Evolutionary conservation across 2,888 invertebrate genomes (phyloP).

Genomic region (Leptothorax acervorum): DNA sequence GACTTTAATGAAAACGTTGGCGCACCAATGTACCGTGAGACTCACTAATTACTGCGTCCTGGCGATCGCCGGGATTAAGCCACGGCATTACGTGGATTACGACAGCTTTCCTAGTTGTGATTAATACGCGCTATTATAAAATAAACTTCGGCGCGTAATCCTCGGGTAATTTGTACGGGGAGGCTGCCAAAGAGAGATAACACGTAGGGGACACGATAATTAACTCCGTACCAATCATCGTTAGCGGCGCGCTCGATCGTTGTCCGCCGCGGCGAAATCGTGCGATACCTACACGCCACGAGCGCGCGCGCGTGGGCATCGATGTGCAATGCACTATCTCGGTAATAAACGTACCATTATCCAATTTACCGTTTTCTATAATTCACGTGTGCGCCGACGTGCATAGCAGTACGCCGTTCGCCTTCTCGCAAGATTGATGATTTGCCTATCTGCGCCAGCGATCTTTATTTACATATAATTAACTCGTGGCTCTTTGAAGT

Average conservation of each 20-base stretch:
- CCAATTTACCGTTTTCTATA: conserved; percentile 56
- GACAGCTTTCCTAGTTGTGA: conserved; percentile 60
- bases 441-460: conserved; percentile 48
- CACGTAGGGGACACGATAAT: conserved; percentile 59
- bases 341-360: conserved; percentile 53
- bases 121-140: conserved; percentile 64
- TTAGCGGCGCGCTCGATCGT: conserved; percentile 40
- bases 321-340: conserved; percentile 41
- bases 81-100: conserved; percentile 49
- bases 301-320: conserved; percentile 46
- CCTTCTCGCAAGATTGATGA: conserved; percentile 59
- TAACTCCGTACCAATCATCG: conserved; percentile 63
- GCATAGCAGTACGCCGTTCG: conserved; percentile 24
- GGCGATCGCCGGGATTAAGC: conserved; percentile 56
- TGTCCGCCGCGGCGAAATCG: conserved; percentile 36
- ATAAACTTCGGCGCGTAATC: conserved; percentile 62
- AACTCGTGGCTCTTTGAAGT: conserved; percentile 43
- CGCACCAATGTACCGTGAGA: conserved; percentile 15
- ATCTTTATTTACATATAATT: conserved; percentile 68
- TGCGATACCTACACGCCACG: not conserved
- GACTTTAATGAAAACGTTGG: conserved; percentile 62
- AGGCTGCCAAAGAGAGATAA: conserved; percentile 46
- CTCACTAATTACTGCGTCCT: conserved; percentile 62
- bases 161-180: conserved; percentile 57
- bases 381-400: conserved; percentile 41